Evolutionary conservation across 2,888 invertebrate species (phyloP), one percentile per base, ranked within the genome.

Genomic region (Teleiodes luculella): DNA sequence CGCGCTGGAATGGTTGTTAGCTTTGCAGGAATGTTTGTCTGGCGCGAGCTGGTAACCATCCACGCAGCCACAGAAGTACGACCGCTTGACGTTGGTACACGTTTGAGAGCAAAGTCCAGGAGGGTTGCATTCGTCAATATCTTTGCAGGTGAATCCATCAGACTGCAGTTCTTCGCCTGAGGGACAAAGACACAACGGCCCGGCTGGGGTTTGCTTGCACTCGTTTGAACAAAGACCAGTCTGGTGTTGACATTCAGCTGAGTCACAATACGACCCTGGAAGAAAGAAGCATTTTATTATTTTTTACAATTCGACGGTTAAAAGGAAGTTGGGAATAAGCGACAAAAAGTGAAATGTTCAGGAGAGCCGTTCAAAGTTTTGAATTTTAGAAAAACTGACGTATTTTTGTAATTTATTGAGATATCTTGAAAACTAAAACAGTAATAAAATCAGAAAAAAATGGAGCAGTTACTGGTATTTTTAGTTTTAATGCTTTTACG

Each of bases 131-230:
- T 98, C 98, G 79, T 98, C 92, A 10, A 95, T 84, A 76, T 98
- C 98, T 67, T 91, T 86, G 78, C 96, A 97, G 4, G 92, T 92
- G 60, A 86, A 91, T 0, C 92, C 92, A 68, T 94, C 94, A 1
- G 87, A 78, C 52, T 91, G 91, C 3, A 98, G 86, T 60, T 94
- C 93, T 78, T 98, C 97, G 0, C 99, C 98, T 0, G 87, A 76
- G 0, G 98, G 98, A 79, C 99, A 99, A 0, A 94, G 91, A 74
- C 99, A 99, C 43, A 96, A 86, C 0, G 98, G 96, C 0, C 99
- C 99, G 30, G 87, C 76, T 0, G 97, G 97, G 0, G 97, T 97
- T 74, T 96, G 95, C 62, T 95, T 94, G 78, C 98, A 97, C 1
- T 92, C 93, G 74, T 95, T 95, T 1, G 95, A 94, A 76, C 98